phyloP scores from a whole-genome alignment of 2,113 vertebrate genomes.

The zebrafish (Danio rerio) region GRCz12tu NC_133177.1:33039501-33040000 shows the following conservation, averaged over 20 bases:
- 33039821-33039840: not conserved
- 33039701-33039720: constrained; percentile 42
- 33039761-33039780: not conserved
- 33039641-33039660: constrained; percentile 28
- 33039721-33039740: not conserved
- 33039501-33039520: not conserved
- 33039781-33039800: not conserved
- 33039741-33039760: constrained; percentile 19
- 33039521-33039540: not conserved
- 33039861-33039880: too few species aligned
- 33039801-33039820: not conserved
- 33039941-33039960: too few species aligned
- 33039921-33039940: too few species aligned
- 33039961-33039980: too few species aligned
- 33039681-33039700: constrained; percentile 53
- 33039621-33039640: constrained; percentile 45
- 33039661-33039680: constrained; percentile 57
- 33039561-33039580: constrained; percentile 40
- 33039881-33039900: too few species aligned
- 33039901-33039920: too few species aligned
- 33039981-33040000: too few species aligned
- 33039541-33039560: constrained; percentile 14
- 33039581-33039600: constrained; percentile 50
- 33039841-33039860: too few species aligned
- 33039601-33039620: constrained; percentile 56